Percentiles rank a stretch among this genome's conserved stretches.
These are phyloP conservation scores for Macrotrachela quadricornifera DNA, from an alignment of 1,140 invertebrate species.

Conservation along the genomic window DNA sequence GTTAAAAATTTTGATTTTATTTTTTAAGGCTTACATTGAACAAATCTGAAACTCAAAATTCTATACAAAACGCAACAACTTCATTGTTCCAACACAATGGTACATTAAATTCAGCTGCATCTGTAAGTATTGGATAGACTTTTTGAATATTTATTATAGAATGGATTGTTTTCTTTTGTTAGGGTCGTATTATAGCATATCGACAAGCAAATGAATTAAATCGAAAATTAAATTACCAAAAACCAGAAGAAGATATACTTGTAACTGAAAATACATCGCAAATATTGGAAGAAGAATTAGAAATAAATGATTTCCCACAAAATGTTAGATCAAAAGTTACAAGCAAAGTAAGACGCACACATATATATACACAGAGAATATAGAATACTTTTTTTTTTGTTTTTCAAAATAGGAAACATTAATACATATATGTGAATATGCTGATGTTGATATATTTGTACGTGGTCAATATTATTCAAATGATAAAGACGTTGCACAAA, in stretches of 20 bases:
- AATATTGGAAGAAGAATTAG: conserved; percentile 94
- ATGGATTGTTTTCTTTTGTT: too few species aligned
- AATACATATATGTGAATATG: conserved; percentile 93
- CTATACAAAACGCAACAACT: background rate
- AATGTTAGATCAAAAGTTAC: conserved; percentile 94
- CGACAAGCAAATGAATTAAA: conserved; percentile 72
- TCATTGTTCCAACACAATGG: background rate
- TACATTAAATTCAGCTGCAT: too few species aligned
- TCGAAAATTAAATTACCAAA: conserved; percentile 81
- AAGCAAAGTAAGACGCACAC: conserved; percentile 51
- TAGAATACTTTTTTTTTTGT: background rate
- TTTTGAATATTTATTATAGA: too few species aligned
- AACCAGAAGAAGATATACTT: conserved; percentile 42
- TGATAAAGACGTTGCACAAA: conserved; percentile 45
- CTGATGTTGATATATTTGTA: conserved; percentile 91
- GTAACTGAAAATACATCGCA: conserved; percentile 23
- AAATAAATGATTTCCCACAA: conserved; percentile 98
- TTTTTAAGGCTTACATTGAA: too few species aligned
- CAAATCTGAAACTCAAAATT: too few species aligned
- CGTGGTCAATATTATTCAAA: conserved; percentile 73
- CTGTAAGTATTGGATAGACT: too few species aligned
- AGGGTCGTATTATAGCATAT: conserved; percentile 22
- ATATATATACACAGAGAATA: background rate
- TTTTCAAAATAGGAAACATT: conserved; percentile 52
- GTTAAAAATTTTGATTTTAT: too few species aligned